Evolutionary conservation across 1,140 invertebrate genomes (phyloP).

Genomic region (Anthonomus grandis): DNA sequence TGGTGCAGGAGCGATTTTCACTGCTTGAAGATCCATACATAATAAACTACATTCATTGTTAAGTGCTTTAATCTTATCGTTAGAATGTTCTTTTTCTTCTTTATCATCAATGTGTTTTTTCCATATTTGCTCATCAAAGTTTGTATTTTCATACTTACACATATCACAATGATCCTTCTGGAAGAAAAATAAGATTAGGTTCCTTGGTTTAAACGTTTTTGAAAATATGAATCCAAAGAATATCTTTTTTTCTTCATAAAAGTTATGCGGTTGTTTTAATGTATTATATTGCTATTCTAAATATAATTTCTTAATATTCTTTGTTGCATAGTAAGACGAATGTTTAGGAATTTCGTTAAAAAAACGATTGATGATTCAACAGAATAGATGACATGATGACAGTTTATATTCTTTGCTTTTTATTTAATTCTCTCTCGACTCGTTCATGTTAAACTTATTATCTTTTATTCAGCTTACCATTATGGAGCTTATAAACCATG

Average conservation of each 20-base stretch:
- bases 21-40: constrained; percentile 6
- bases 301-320: neutral
- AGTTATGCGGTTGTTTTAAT: neutral
- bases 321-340: neutral
- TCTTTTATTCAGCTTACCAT: neutral
- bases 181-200: neutral
- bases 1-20: constrained; percentile 2
- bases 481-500: neutral
- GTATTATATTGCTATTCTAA: neutral
- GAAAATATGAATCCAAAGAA: neutral
- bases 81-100: neutral
- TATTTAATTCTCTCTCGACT: neutral
- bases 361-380: neutral
- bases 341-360: neutral
- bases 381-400: neutral
- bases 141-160: neutral
- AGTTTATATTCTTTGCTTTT: neutral
- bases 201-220: neutral
- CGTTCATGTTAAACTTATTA: neutral
- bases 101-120: neutral
- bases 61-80: neutral
- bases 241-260: neutral
- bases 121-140: too few relatives aligned
- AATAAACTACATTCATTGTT: neutral
- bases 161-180: neutral